Percentiles rank a stretch among this genome's conserved stretches.
phyloP scores from a whole-genome alignment of 2,888 invertebrate species.

The Melipona bicolor region DNA sequence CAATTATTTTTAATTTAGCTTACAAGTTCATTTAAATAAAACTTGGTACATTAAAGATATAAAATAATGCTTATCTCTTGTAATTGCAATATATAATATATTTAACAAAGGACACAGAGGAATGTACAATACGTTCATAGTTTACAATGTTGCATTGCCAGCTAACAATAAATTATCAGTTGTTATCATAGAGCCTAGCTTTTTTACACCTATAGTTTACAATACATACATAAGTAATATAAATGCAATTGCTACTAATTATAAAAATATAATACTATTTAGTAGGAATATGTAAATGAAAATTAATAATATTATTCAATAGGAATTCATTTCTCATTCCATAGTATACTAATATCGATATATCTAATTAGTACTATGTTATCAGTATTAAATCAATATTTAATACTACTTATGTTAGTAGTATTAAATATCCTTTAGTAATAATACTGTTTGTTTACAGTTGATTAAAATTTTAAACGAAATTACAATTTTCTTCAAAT shows the following conservation, averaged over 20 bases:
- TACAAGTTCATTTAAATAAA: not conserved
- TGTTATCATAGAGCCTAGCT: not conserved
- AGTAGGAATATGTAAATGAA: not conserved
- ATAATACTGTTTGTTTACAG: not conserved
- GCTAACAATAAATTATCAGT: not conserved
- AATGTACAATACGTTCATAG: no score
- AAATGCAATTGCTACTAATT: not conserved
- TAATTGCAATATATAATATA: not conserved
- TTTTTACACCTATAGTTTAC: not conserved
- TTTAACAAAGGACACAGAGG: not conserved
- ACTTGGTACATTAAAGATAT: not conserved
- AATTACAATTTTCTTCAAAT: not conserved
- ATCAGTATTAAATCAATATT: no score
- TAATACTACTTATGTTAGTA: no score
- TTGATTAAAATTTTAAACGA: not conserved
- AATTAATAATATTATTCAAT: not conserved
- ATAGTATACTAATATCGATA: not conserved
- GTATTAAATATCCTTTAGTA: not conserved
- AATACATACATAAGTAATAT: not conserved
- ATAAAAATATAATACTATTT: not conserved
- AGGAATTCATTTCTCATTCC: not conserved
- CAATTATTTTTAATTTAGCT: not conserved
- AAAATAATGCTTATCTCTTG: not conserved
- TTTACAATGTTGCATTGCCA: not conserved
- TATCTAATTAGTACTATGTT: not conserved